A percentile compares a stretch with the other conserved stretches of the same genome.
Evolutionary conservation across 2,113 vertebrate species (phyloP).

Genomic region (Pseudorasbora parva): DNA sequence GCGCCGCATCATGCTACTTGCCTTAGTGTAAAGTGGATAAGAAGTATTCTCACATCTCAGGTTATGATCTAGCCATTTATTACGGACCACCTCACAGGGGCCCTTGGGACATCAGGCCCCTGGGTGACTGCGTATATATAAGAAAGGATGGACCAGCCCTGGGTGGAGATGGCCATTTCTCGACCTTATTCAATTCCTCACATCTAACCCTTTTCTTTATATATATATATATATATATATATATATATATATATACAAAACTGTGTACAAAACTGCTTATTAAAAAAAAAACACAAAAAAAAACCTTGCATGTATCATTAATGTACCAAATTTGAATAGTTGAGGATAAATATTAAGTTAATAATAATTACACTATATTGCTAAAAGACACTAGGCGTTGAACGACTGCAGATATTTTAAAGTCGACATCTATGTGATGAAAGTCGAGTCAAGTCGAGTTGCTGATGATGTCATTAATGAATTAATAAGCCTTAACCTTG

Average conservation of each 20-base stretch:
- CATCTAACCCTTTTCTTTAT: not conserved
- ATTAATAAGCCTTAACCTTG: too few relatives aligned
- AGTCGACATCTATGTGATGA: too few relatives aligned
- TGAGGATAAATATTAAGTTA: too few relatives aligned
- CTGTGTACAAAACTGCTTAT: not conserved
- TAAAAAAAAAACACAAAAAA: not conserved
- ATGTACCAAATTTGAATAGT: not conserved
- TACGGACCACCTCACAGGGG: not conserved
- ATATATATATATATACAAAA: too few relatives aligned
- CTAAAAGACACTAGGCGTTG: too few relatives aligned
- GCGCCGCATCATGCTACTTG: not conserved
- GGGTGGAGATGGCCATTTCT: not conserved
- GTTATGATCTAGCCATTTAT: slow-evolving; percentile 4
- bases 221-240: too few relatives aligned
- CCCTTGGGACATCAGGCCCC: not conserved
- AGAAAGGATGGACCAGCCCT: not conserved
- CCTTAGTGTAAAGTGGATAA: not conserved
- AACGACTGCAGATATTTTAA: too few relatives aligned
- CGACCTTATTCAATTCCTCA: not conserved
- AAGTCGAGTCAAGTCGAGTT: too few relatives aligned
- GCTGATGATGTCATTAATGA: too few relatives aligned
- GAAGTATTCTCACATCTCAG: not conserved
- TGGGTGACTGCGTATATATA: not conserved
- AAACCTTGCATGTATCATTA: not conserved
- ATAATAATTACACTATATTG: too few relatives aligned